Base-by-base conservation (phyloP, 2,797 vertebrate species). In the Scomberomorus guttatus region DNA sequence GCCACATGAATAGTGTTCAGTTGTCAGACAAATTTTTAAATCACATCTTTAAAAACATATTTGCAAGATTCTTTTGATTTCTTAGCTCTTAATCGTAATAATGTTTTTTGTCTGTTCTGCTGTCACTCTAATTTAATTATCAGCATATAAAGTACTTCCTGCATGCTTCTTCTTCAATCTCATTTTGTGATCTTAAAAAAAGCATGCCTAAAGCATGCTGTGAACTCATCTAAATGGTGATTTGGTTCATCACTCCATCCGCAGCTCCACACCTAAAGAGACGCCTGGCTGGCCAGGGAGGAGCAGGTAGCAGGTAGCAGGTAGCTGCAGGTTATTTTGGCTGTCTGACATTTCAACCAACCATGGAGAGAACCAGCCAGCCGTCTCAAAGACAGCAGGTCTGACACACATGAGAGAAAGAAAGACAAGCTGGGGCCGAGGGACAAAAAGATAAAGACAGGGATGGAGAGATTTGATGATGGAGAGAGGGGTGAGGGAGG, bases 381-480 rank as follows among this genome's bases (percentile, higher is more conserved):
- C 66, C 42, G 25, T 79, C 67, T 76, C 75, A 88, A 90, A 84
- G 86, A 84, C 83, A 44, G 48, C 27, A 2, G 11, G 51, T 58
- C 67, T 62, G 81, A 80, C 24, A 20, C 34, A 66, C 27, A 9
- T 15, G 1, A n/a, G 39, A 55, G 58, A 29, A 13, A 27, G 55
- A 56, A 58, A 37, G 72, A 72, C 27, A 3, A 20, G 29, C 32
- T 2, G 25, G 22, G n/a, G 55, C 15, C 15, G n/a, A 59, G 71
- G 61, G 66, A 79, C 20, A 15, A 25, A 17, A 12, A 71, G 48
- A 70, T 59, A 18, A 25, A 69, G 66, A 70, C 18, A 10, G 7
- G n/a, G 51, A 54, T 34, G 44, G 56, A 32, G 75, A 74, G 13
- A 50, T 65, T 29, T 66, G 54, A 39, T 69, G 72, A 65, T 25